Conservation (phyloP, 2,113 vertebrate genomes). For the Orientallactaga bullata region DNA sequence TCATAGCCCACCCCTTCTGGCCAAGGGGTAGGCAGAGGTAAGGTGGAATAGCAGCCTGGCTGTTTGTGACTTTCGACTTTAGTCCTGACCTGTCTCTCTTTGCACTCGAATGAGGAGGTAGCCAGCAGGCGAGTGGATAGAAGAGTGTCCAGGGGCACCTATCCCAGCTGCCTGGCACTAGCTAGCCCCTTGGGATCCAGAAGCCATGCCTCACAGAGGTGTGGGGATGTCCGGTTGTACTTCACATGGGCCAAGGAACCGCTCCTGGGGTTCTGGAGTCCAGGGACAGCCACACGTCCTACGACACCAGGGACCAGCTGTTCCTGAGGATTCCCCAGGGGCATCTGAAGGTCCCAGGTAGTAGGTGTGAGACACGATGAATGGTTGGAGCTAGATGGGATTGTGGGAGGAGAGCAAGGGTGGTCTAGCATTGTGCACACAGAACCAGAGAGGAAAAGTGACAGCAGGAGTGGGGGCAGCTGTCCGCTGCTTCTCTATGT, state of each 20-base stretch:
- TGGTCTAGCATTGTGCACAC: fast-evolving
- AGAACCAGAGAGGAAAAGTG: background rate
- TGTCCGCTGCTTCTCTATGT: fast-evolving
- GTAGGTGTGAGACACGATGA: background rate
- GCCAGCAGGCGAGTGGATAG: background rate
- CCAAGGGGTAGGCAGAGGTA: too few relatives aligned
- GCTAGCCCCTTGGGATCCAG: background rate
- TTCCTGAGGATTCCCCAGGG: background rate
- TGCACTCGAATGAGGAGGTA: background rate
- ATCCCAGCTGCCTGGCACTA: background rate
- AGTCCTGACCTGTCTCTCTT: too few relatives aligned
- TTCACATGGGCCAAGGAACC: fast-evolving
- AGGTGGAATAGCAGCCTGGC: background rate
- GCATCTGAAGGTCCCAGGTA: fast-evolving
- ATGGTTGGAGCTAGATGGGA: fast-evolving
- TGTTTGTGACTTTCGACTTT: background rate
- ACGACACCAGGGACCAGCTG: fast-evolving
- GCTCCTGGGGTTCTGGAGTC: background rate
- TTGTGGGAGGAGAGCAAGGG: too few relatives aligned
- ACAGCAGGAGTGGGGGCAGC: background rate
- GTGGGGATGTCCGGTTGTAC: too few relatives aligned
- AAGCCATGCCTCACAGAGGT: background rate
- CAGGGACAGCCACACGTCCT: background rate
- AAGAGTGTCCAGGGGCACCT: fast-evolving
- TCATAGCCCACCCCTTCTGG: background rate